Conservation (phyloP, 1,140 invertebrate species). For the Stratiolaelaps scimitus region DNA sequence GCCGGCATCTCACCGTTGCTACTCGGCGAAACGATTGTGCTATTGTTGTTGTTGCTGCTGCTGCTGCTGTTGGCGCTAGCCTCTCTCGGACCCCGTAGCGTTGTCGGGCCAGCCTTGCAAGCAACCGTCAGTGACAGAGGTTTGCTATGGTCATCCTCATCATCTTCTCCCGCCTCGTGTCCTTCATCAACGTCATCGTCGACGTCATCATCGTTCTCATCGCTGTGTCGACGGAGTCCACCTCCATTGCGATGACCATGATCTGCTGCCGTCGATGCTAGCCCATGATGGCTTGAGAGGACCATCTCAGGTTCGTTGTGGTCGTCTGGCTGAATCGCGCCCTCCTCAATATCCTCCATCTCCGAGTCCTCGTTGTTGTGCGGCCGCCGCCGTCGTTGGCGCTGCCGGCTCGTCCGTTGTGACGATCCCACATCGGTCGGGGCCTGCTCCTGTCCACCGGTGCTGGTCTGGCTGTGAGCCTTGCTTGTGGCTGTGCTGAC, state of each 20-base stretch:
- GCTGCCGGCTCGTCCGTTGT: not conserved
- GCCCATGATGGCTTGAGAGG: no score
- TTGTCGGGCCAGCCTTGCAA: not conserved
- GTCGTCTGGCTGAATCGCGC: no score
- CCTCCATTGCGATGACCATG: no score
- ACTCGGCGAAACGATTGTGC: no score
- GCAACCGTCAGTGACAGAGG: conserved; percentile 11
- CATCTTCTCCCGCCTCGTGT: not conserved
- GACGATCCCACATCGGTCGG: not conserved
- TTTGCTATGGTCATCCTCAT: conserved; percentile 4
- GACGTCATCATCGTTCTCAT: not conserved
- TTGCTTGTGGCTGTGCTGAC: no score
- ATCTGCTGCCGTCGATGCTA: no score
- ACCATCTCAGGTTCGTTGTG: no score
- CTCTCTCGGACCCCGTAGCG: not conserved
- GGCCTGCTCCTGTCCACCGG: not conserved
- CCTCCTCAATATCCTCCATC: conserved; percentile 6
- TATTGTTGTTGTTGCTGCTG: no score
- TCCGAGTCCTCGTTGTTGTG: conserved; percentile 6
- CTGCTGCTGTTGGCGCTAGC: no score
- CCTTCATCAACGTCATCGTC: conserved; percentile 11
- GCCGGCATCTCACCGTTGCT: conserved; percentile 1
- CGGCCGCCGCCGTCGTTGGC: not conserved
- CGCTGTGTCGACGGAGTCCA: no score
- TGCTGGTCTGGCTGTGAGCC: no score